Conservation (phyloP, 1,140 invertebrate species). For the Rhyzopertha dominica region DNA sequence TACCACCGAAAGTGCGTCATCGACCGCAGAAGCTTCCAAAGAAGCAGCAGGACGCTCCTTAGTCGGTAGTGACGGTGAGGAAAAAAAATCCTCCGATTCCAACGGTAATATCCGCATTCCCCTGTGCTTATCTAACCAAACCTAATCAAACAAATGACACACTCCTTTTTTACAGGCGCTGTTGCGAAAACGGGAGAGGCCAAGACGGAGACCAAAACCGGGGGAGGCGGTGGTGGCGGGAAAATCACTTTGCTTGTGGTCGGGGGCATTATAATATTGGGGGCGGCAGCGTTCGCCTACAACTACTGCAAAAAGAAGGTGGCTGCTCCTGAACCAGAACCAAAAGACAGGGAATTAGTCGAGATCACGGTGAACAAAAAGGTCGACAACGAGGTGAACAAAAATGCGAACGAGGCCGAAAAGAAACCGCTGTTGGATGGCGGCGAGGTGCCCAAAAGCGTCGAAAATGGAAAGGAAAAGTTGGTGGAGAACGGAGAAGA, state of each 20-base stretch:
- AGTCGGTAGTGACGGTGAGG: no score
- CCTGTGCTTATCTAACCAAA: no score
- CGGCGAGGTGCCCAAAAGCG: constrained; percentile 1
- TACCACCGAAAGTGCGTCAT: neutral
- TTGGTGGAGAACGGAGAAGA: constrained; percentile 11
- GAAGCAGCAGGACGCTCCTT: neutral
- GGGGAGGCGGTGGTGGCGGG: constrained; percentile 19
- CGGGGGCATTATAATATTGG: constrained; percentile 47
- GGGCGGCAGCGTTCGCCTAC: constrained; percentile 47
- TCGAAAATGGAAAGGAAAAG: constrained; percentile 20
- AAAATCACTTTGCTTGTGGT: constrained; percentile 44
- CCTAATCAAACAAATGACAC: no score
- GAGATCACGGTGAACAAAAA: constrained; percentile 4
- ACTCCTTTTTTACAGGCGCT: no score
- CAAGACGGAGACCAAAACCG: constrained; percentile 3
- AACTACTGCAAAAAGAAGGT: constrained; percentile 45
- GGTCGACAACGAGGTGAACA: constrained; percentile 30
- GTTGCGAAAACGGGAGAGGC: constrained; percentile 16
- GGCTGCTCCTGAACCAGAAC: no score
- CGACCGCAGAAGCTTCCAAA: no score
- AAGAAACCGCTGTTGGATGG: constrained; percentile 34
- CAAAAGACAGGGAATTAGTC: constrained; percentile 22
- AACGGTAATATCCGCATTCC: no score
- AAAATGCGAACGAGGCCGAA: constrained; percentile 25
- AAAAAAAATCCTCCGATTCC: no score